phyloP scores from a whole-genome alignment of 2,888 invertebrate genomes.

The Temnothorax unifasciatus region DNA sequence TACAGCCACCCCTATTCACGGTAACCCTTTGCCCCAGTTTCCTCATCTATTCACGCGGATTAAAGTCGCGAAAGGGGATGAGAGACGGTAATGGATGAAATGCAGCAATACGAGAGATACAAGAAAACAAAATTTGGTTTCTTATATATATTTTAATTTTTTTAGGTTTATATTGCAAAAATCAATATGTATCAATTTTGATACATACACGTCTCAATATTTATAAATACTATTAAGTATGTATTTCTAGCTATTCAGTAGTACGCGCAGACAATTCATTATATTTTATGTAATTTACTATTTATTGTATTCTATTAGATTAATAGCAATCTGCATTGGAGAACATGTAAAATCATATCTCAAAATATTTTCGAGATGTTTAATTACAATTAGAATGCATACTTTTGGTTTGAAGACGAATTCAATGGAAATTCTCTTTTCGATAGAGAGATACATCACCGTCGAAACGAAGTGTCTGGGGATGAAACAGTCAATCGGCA shows the following conservation, averaged over 20 bases:
- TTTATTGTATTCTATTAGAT: not conserved
- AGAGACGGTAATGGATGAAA: conserved; percentile 41
- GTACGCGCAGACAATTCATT: not conserved
- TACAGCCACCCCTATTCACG: conserved; percentile 48
- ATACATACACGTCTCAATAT: not conserved
- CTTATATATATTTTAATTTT: not conserved
- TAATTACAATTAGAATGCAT: not conserved
- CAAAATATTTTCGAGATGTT: not conserved
- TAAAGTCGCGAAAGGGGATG: conserved; percentile 49
- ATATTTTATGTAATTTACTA: not conserved
- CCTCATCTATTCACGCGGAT: conserved; percentile 54
- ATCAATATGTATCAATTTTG: not conserved
- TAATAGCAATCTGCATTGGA: not conserved
- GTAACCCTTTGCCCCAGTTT: conserved; percentile 66
- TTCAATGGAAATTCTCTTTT: conserved; percentile 64
- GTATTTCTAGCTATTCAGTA: not conserved
- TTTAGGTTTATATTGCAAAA: not conserved
- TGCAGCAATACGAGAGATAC: conserved; percentile 14
- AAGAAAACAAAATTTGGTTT: conserved; percentile 43
- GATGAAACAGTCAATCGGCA: conserved; percentile 70
- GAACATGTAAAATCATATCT: not conserved
- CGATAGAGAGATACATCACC: conserved; percentile 66
- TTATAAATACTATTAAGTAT: not conserved
- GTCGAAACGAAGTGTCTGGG: conserved; percentile 62
- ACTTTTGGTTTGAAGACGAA: not conserved